Conservation (phyloP, 2,888 invertebrate species). For the Synanthedon myopaeformis region DNA sequence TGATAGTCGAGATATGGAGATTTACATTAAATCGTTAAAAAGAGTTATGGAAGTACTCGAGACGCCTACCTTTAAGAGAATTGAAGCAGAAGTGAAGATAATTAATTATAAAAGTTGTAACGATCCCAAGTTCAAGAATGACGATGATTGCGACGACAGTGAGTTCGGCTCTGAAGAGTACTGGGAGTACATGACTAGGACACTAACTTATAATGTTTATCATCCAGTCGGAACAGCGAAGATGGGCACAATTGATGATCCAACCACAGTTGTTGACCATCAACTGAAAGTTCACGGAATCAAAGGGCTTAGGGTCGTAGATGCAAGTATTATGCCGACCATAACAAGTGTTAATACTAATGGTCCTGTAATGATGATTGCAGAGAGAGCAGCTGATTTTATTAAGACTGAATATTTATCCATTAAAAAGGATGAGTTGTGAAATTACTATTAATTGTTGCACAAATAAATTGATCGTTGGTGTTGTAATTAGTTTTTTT, state of each 20-base stretch:
- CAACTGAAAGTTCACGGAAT: conserved; percentile 38
- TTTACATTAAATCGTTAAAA: conserved; percentile 38
- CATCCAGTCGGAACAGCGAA: conserved; percentile 58
- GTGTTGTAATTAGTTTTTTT: no score
- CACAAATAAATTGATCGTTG: no score
- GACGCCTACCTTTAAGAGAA: conserved; percentile 35
- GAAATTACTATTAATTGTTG: conserved; percentile 4
- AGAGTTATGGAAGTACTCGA: conserved; percentile 37
- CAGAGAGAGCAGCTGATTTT: conserved; percentile 53
- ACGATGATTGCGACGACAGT: conserved; percentile 32
- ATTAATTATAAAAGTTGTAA: conserved; percentile 23
- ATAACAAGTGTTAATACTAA: conserved; percentile 56
- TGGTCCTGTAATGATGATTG: conserved; percentile 58
- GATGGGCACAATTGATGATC: conserved; percentile 41
- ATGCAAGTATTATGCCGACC: conserved; percentile 58
- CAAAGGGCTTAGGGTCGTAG: conserved; percentile 39
- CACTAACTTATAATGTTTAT: conserved; percentile 51
- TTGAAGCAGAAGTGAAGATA: conserved; percentile 40
- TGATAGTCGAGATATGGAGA: conserved; percentile 41
- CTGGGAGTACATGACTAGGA: conserved; percentile 58
- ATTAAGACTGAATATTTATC: conserved; percentile 37
- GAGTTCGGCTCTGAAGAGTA: conserved; percentile 40
- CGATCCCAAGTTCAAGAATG: no score
- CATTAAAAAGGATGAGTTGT: conserved; percentile 36
- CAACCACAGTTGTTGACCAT: conserved; percentile 38